Evolutionary conservation across 64 coral and sea anemone species (phyloP), one percentile per base, ranked within the genome.

Genomic region (Montipora cactus): DNA sequence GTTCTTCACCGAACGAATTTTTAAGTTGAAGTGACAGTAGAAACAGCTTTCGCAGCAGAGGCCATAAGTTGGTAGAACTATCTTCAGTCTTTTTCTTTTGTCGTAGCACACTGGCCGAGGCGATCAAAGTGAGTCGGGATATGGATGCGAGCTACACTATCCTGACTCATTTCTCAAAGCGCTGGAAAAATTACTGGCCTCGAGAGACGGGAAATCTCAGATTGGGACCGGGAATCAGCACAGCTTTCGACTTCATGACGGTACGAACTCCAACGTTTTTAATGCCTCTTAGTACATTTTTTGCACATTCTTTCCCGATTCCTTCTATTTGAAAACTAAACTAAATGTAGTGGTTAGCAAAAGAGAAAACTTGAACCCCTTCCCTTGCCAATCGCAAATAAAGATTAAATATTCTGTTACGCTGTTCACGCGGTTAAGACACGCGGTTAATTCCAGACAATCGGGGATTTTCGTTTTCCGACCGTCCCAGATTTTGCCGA

Each of bases 101-200:
- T 2, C 37, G 1, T 52, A 87, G 84, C 67, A 87, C 84, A 8
- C 19, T 74, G 11, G 28, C 58, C 25, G 84, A 74, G 12, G 84
- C 84, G 45, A 87, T 87, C n/a, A 69, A 44, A 47, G 84, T 87
- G 48, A 52, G 58, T 69, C 58, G 67, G 3, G 67, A 74, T 4
- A 87, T 87, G 84, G 59, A 69, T 15, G 84, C 84, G 23, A 62
- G 84, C 44, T 87, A 87, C 67, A 87, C 84, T 11, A 74, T 87
- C 19, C 84, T 87, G 9, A 87, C 84, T 14, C 84, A 87, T n/a
- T 87, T 87, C 45, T 68, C 58, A 52, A 69, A 87, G 14, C 84
- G 48, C 47, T 87, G 67, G 58, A 87, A 72, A 11, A 68, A 46
- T 62, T 72, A 67, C 47, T 12, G 67, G 59, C 61, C 67, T 73